Evolutionary conservation across 1,140 invertebrate species (phyloP), one percentile per base, ranked within the genome.

Genomic region (Nasonia giraulti): DNA sequence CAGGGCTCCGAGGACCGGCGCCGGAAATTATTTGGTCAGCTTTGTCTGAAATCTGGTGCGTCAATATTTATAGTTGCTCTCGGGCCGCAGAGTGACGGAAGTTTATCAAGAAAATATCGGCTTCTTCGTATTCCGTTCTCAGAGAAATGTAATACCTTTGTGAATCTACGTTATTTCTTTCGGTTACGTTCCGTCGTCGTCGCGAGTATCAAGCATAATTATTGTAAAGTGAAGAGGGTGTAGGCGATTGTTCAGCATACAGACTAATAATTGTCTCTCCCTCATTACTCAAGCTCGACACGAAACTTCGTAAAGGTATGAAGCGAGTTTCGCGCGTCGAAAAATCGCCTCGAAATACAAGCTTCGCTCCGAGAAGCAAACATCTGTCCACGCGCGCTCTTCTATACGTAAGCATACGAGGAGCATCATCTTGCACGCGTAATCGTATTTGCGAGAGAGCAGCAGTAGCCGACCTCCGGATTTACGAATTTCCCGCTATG

Each of bases 391-490:
- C 55, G 20, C 20, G 55, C 20, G 17, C 20, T 62, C 55, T 62
- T 62, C 5, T 62, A n/a, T 62, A n/a, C 17, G 55, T 62, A n/a
- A n/a, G 7, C 3, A 8, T 20, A 8, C 17, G 20, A 33, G 31
- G 27, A 20, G 37, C 20, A 27, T 76, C 74, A 0, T 80, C 78
- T 68, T 44, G 62, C 14, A 17, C 20, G 31, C 14, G 66, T 80
- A 80, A 80, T 80, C 78, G 78, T 20, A 66, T 80, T 79, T 80
- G 78, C 62, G 75, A 47, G 17, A 55, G 50, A 62, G 55, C 3
- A 62, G 20, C 40, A 44, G 55, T 20, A n/a, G 20, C 55, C 17
- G 20, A 62, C 55, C 55, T 62, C 55, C 55, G 55, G 55, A 62
- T 62, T 62, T 62, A 62, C 20, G 55, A 62, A 62, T 62, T 62